phyloP scores from a whole-genome alignment of 2,888 invertebrate genomes.

The Trachelus iudaicus region DNA sequence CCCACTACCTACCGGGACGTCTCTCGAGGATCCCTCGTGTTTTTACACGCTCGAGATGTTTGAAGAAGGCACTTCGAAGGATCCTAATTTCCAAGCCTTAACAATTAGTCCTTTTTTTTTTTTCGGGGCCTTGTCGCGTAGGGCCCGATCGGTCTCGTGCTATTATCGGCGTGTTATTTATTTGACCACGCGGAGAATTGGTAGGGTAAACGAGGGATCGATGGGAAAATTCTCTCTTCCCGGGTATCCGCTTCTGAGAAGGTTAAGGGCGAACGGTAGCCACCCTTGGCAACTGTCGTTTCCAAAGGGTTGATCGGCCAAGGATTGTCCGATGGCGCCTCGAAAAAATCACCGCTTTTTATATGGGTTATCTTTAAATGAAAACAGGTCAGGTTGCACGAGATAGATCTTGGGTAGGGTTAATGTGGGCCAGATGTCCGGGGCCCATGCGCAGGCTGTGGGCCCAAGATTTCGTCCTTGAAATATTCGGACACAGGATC shows the following conservation, averaged over 20 bases:
- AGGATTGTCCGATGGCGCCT: neutral
- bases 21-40: neutral
- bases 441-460: constrained; percentile 32
- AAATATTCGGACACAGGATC: neutral
- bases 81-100: constrained; percentile 42
- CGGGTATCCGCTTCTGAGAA: neutral
- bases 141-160: neutral
- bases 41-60: constrained; percentile 26
- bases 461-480: constrained; percentile 9
- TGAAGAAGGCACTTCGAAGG: constrained; percentile 28
- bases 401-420: constrained; percentile 14
- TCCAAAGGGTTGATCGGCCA: neutral
- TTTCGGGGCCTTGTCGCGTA: neutral
- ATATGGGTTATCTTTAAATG: constrained; percentile 35
- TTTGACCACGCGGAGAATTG: constrained; percentile 14
- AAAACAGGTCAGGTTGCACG: constrained; percentile 23
- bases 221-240: neutral
- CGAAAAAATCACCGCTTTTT: constrained; percentile 30
- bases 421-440: constrained; percentile 34
- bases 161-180: constrained; percentile 24
- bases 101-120: constrained; percentile 43
- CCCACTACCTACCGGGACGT: neutral
- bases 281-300: neutral
- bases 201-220: neutral
- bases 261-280: neutral